Evolutionary conservation across 2,797 vertebrate genomes (phyloP), one percentile per base, ranked within the genome.

Genomic region (Babyrousa celebensis): DNA sequence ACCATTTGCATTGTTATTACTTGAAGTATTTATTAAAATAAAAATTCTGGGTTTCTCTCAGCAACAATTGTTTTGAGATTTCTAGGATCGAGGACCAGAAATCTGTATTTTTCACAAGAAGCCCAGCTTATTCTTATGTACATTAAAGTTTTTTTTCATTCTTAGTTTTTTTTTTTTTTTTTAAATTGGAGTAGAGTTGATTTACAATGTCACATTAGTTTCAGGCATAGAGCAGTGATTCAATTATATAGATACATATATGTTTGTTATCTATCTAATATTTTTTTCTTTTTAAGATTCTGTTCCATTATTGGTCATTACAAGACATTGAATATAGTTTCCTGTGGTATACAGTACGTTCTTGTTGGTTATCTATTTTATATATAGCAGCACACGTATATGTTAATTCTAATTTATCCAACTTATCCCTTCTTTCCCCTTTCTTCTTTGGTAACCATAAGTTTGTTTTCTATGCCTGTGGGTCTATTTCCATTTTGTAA

Each of bases 1-100:
- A 62, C 29, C 16, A 60, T 6, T 43, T 52, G 4, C 52, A 58
- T 92, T 17, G 27, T 90, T 87, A 85, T 83, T 25, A 27, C 7
- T 54, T 8, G 52, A 89, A 6, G 7, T 62, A 36, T 23, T 72
- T 84, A 89, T 4, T 88, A 88, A 89, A 96, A 58, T 72, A 80
- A 23, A 85, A 84, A 56, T 80, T 27, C 18, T 89, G 14, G 3
- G 20, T 96, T 18, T 87, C 56, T 63, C n/a, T 6, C 52, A 74
- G 58, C 6, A 80, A 6, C 20, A 65, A n/a, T 21, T 80, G 1
- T 88, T 83, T 92, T 67, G 83, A 92, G 27, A 89, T 29, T 43
- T 86, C 7, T 62, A 88, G 5, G 10, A 2, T 11, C 86, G 11
- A 84, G 40, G 10, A 10, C 40, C 36, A 58, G 74, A 97, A 84